Percentiles rank a stretch among this genome's conserved stretches.
Conservation (phyloP, 2,113 vertebrate species). For the Grammomys surdaster region DNA sequence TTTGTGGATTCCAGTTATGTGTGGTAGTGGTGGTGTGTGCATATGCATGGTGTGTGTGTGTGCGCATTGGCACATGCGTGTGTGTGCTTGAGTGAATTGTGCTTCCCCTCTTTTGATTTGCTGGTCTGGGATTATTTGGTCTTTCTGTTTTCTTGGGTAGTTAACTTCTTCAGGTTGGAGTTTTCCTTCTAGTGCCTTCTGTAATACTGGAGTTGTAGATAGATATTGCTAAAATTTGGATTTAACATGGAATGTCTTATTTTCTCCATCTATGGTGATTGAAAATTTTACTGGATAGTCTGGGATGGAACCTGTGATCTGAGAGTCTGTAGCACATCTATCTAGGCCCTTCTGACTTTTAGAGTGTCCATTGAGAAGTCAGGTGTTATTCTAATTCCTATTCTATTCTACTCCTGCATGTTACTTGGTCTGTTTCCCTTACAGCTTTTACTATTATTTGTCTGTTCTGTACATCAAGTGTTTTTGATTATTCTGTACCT, state of each 20-base stretch:
- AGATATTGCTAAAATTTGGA: not conserved
- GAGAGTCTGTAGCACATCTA: not conserved
- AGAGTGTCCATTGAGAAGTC: not conserved
- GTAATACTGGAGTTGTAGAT: not conserved
- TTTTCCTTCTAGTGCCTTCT: no score
- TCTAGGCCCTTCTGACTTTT: not conserved
- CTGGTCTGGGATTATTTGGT: no score
- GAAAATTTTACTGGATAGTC: not conserved
- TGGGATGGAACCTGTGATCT: not conserved
- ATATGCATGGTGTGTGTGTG: not conserved
- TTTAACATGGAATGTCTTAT: not conserved
- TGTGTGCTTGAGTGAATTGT: no score
- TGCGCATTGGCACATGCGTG: no score
- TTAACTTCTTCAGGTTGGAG: no score
- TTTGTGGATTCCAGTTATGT: no score
- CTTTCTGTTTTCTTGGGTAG: no score
- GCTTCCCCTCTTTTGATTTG: no score
- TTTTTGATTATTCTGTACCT: not conserved
- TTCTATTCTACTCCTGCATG: no score
- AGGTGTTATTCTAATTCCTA: not conserved
- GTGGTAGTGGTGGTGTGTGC: not conserved
- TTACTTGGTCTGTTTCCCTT: not conserved
- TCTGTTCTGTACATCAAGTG: not conserved
- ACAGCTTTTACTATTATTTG: not conserved
- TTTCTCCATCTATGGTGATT: not conserved